Evolutionary conservation across 2,113 vertebrate species (phyloP).

Genomic region (Sula dactylatra): DNA sequence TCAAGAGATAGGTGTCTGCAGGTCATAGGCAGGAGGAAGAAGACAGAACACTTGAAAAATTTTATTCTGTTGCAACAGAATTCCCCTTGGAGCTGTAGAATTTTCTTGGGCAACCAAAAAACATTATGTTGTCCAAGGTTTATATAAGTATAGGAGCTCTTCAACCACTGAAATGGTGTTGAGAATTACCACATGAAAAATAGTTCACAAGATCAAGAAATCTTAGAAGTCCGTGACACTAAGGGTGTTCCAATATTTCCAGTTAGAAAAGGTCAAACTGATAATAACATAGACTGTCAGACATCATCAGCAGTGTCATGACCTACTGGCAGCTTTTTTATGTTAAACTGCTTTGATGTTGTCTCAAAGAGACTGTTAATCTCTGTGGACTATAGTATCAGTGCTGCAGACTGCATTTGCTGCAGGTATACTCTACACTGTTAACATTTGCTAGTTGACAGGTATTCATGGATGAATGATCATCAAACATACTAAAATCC

Average conservation of each 20-base stretch:
- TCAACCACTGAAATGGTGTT: not conserved
- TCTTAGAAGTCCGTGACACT: not conserved
- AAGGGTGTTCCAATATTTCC: not conserved
- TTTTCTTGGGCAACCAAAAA: not conserved
- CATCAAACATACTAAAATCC: not conserved
- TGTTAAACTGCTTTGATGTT: not conserved
- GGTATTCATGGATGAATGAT: not conserved
- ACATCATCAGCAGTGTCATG: not conserved
- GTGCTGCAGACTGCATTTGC: not conserved
- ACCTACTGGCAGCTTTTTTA: not conserved
- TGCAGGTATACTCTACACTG: not conserved
- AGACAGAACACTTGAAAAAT: not conserved
- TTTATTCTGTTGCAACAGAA: not conserved
- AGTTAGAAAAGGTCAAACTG: not conserved
- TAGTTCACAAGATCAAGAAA: not conserved
- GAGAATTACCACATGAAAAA: not conserved
- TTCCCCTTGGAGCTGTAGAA: not conserved
- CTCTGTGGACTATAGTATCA: not conserved
- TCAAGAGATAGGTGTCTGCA: not conserved
- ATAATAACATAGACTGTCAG: not conserved
- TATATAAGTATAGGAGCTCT: not conserved
- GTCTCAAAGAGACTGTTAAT: not conserved
- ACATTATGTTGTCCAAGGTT: not conserved
- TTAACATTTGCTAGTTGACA: not conserved
- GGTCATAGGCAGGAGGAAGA: not conserved